Percentiles rank a stretch among this genome's conserved stretches.
phyloP scores from a whole-genome alignment of 92 coral and sea anemone genomes.

The Epizoanthus rinbou region DNA sequence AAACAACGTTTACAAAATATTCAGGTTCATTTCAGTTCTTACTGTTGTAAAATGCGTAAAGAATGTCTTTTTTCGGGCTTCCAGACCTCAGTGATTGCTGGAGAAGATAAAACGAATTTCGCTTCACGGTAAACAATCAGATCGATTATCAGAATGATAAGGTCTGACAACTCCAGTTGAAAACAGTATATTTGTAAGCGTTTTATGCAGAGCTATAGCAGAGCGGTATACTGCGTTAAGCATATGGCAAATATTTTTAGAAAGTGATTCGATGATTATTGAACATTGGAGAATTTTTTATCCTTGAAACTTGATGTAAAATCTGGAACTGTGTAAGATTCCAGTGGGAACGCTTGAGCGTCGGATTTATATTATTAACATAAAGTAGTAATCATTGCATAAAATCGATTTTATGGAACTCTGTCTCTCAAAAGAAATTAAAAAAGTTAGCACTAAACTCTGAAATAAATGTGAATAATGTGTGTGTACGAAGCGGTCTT shows the following conservation, averaged over 20 bases:
- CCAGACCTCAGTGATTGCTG: no score
- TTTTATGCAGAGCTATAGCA: no score
- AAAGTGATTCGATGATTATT: no score
- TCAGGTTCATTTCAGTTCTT: neutral
- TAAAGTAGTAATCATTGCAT: neutral
- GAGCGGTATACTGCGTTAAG: no score
- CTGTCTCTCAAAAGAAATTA: neutral
- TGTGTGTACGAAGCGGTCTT: neutral
- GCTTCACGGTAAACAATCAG: constrained; percentile 13
- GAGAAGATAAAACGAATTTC: neutral
- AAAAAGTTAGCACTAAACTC: neutral
- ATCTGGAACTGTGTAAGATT: no score
- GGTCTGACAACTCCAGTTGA: constrained; percentile 17
- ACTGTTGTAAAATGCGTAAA: neutral
- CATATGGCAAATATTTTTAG: no score
- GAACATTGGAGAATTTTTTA: no score
- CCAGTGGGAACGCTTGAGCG: no score
- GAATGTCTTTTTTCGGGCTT: neutral
- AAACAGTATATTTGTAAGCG: neutral
- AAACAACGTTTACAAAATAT: neutral
- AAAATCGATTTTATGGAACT: neutral
- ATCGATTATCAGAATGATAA: constrained; percentile 28
- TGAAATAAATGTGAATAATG: neutral
- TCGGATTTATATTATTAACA: no score
- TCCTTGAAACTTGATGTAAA: no score